phyloP scores from a whole-genome alignment of 2,888 invertebrate genomes.

The Polydrusus cervinus region DNA sequence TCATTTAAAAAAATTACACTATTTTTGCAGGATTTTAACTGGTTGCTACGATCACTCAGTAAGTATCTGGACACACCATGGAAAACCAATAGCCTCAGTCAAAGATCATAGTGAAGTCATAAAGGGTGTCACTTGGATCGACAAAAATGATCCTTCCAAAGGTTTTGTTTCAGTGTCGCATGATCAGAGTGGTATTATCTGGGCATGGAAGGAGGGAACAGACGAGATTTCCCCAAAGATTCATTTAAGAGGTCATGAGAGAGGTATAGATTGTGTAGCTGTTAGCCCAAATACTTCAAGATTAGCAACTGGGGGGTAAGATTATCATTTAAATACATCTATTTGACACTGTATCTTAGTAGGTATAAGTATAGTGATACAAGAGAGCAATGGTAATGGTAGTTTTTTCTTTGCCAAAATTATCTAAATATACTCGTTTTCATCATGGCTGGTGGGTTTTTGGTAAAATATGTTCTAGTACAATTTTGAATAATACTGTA shows the following conservation, averaged over 20 bases:
- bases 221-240: slow-evolving; percentile 87
- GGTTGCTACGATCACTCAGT: slow-evolving; percentile 96
- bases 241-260: slow-evolving; percentile 92
- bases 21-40: slow-evolving; percentile 83
- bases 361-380: too few relatives aligned
- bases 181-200: slow-evolving; percentile 93
- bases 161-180: slow-evolving; percentile 84
- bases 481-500: too few relatives aligned
- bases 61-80: slow-evolving; percentile 91
- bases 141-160: slow-evolving; percentile 74
- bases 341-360: too few relatives aligned
- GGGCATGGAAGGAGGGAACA: slow-evolving; percentile 65
- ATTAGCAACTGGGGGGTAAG: slow-evolving; percentile 85
- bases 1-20: too few relatives aligned
- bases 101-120: slow-evolving; percentile 91
- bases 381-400: too few relatives aligned
- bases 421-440: too few relatives aligned
- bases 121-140: slow-evolving; percentile 92
- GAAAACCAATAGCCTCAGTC: slow-evolving; percentile 87
- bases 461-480: too few relatives aligned
- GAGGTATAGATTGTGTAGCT: slow-evolving; percentile 91
- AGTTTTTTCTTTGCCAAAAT: too few relatives aligned
- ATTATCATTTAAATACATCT: not conserved
- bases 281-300: slow-evolving; percentile 79
- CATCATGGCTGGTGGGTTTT: too few relatives aligned